Base-by-base conservation (phyloP, 2,797 vertebrate species). In the Sebastes alutus region DNA sequence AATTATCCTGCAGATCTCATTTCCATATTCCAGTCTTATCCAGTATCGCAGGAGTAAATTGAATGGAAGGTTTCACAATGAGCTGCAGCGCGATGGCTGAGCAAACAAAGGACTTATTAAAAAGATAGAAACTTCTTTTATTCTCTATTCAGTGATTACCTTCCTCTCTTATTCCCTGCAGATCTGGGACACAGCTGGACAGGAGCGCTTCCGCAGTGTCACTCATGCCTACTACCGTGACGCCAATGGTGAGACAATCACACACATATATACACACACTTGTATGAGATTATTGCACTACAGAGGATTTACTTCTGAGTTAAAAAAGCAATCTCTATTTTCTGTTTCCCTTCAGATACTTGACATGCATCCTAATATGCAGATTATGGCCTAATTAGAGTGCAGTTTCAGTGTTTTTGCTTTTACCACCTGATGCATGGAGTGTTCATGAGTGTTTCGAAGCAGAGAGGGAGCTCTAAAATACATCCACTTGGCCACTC, bases 181-280 rank as follows among this genome's bases (percentile, higher is more conserved):
- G 97, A 97, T 98, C 86, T 98, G 97, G 97, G 97, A 98, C 93
- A 98, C 97, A 0, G 97, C 97, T 0, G 97, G 97, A 79, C 97
- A 97, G 92, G 97, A 98, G 85, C 92, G 97, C 4, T 97, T 97
- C 89, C 96, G 97, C 71, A 97, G 97, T 1, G 96, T 97, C 79
- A 97, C 97, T 33, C 97, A 98, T 0, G 96, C 97, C 60, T 97
- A 98, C 89, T 98, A 97, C 88, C 94, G 97, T 1, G 97, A 98
- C 0, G 97, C 97, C 52, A 95, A 98, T 0, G 97, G 97, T 98
- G 92, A 97, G 96, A 75, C 42, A 61, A 61, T 8, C 35, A n/a
- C 49, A 27, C 22, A 61, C 3, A 58, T 4, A 77, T 7, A 66
- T 5, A 69, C 18, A 63, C n/a, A 63, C 52, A 63, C 63, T 9